Percentiles rank a stretch among this genome's conserved stretches.
phyloP scores from a whole-genome alignment of 2,797 vertebrate species.

The Tympanoctomys barrerae region DNA sequence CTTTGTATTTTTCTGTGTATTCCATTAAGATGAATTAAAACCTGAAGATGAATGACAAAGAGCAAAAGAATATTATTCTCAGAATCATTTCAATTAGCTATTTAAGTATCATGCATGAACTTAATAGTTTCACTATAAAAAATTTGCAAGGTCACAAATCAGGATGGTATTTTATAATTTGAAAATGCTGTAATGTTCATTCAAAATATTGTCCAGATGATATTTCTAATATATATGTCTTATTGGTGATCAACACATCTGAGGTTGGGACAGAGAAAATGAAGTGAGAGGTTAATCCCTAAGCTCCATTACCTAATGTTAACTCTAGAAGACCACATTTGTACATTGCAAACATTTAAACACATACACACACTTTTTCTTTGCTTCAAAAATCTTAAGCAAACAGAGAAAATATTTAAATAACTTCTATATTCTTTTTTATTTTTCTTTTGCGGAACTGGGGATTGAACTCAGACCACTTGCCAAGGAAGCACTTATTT shows the following conservation, averaged over 20 bases:
- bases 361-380: not conserved
- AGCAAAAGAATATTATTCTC: conserved; percentile 40
- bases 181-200: conserved; percentile 35
- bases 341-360: not conserved
- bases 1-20: conserved; percentile 61
- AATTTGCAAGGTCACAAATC: conserved; percentile 7
- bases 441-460: too few relatives aligned
- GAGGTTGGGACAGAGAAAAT: conserved; percentile 41
- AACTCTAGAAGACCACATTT: not conserved
- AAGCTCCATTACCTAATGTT: not conserved
- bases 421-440: not conserved
- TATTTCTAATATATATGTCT: not conserved
- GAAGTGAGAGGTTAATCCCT: conserved; percentile 19
- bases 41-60: conserved; percentile 61
- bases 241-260: not conserved
- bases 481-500: too few relatives aligned
- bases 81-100: conserved; percentile 58
- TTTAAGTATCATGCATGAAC: not conserved
- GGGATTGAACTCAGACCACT: too few relatives aligned
- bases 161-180: conserved; percentile 49
- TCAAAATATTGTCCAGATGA: conserved; percentile 26
- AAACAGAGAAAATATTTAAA: conserved; percentile 22
- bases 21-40: conserved; percentile 59
- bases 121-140: conserved; percentile 13
- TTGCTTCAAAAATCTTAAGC: conserved; percentile 40